A percentile compares a stretch with the other conserved stretches of the same genome.
Conservation (phyloP, 2,797 vertebrate species). For the Cyclopterus lumpus region DNA sequence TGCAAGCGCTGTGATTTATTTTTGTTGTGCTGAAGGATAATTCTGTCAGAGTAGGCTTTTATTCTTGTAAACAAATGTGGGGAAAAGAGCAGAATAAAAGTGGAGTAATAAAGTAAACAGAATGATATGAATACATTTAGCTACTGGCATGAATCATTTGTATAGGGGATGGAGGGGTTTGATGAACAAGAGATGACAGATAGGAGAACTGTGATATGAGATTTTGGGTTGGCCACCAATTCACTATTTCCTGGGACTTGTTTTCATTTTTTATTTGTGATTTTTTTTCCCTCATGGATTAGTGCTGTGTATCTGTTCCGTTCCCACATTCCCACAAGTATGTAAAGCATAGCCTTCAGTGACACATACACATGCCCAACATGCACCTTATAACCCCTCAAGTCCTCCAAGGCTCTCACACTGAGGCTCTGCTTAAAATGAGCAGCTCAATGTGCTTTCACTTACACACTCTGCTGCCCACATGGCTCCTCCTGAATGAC, state of each 20-base stretch:
- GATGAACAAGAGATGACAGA: conserved; percentile 76
- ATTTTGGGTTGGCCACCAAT: conserved; percentile 41
- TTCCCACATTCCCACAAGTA: conserved; percentile 27
- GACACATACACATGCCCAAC: conserved; percentile 29
- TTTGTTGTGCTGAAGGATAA: conserved; percentile 83
- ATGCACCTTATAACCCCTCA: conserved; percentile 33
- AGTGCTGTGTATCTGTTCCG: not conserved
- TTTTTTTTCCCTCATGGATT: conserved; percentile 20
- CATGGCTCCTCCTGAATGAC: conserved; percentile 71
- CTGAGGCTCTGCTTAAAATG: conserved; percentile 26
- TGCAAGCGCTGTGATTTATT: conserved; percentile 83
- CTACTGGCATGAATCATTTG: conserved; percentile 81
- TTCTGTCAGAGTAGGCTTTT: conserved; percentile 85
- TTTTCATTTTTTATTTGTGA: conserved; percentile 24
- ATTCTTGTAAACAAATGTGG: conserved; percentile 87
- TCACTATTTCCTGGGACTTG: conserved; percentile 41
- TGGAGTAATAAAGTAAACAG: conserved; percentile 85
- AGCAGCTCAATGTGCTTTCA: conserved; percentile 75
- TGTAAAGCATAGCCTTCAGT: conserved; percentile 20
- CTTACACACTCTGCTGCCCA: conserved; percentile 69
- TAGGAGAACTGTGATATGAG: conserved; percentile 60
- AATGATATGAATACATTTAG: conserved; percentile 83
- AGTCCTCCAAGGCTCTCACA: conserved; percentile 39
- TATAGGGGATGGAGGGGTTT: conserved; percentile 62
- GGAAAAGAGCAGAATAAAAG: conserved; percentile 81